Base-by-base conservation (phyloP, 2,113 vertebrate genomes). In the Etheostoma spectabile region DNA sequence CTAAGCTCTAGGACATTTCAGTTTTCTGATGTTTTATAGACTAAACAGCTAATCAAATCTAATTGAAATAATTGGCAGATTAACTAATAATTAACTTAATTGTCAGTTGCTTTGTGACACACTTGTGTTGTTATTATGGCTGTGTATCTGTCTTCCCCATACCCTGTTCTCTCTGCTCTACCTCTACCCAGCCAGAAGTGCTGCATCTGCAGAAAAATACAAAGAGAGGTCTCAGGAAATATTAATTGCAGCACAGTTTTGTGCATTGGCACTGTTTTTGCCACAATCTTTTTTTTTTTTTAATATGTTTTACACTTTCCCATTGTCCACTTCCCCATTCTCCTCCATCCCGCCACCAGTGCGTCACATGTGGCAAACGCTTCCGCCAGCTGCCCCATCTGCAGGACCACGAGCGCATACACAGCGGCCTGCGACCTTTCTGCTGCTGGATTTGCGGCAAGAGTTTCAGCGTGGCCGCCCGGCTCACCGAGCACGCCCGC, bases 361-460 rank as follows among this genome's bases (percentile, higher is more conserved):
- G 95, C 75, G 1, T 86, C 71, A 89, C 91, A 1, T 96, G 95
- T 69, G 92, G 94, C 30, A 96, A 96, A 86, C 91, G 95, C 55
- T 96, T 96, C 88, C 94, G 95, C 59, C 95, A 96, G 88, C 92
- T 96, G 57, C 95, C 95, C 22, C 95, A 96, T 69, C 92, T 96
- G 72, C 95, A 95, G 91, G 95, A 96, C 84, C 95, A 96, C 4
- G 95, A 95, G 93, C 95, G 95, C 27, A 95, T 95, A 88, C 95
- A 96, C 89, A 93, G 92, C 1, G 95, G 95, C 1, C 76, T 92
- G 89, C 92, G 95, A 0, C 95, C 95, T 1, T 96, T 96, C 84
- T 93, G 92, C 69, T 96, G 95, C 92, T 95, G 95, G 95, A 94
- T 96, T 42, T 96, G 95, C 3, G 95, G 95, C 8, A 95, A 95